Evolutionary conservation across 2,113 vertebrate species (phyloP), one percentile per base, ranked within the genome.

Genomic region (Melanerpes formicivorus): DNA sequence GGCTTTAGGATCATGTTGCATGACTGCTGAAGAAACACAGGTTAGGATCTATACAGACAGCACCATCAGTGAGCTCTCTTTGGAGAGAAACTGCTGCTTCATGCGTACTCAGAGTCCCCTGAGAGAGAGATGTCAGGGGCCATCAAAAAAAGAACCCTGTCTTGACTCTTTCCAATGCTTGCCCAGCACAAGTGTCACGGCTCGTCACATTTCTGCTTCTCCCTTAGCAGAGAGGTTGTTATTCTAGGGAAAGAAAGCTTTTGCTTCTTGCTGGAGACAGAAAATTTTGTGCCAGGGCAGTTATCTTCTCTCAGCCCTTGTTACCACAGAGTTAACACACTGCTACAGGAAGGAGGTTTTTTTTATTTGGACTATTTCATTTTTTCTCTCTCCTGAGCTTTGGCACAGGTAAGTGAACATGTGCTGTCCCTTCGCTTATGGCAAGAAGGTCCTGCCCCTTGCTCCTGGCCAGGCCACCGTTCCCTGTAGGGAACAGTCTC

Each of bases 111-210:
- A 16, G 1, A 52, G 77, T 48, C 37, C 55, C 55, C 25, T n/a
- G 32, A 70, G 1, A 5, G 11, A 63, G 54, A 59, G 13, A 27
- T 58, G 11, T 34, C 19, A 15, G 79, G 18, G 65, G 46, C 77
- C 89, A 52, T 63, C 78, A 85, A 90, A 87, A 50, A 10, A 30
- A 71, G 55, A 89, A 76, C n/a, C 23, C 17, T 21, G 3, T 69
- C 88, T 74, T 66, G 72, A 73, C 50, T 48, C 52, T 26, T 74
- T 87, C 90, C 71, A 72, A 84, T 73, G 6, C 46, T 91, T 90
- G 4, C 13, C 25, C 50, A 86, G 56, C 30, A 62, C 21, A 27
- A 75, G 8, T 25, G 79, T 78, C 80, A 89, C 23, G 80, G 84
- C 72, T 56, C 14, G 55, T 74, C 9, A 46, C 22, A 76, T 91